Evolutionary conservation across 2,888 invertebrate genomes (phyloP).

Genomic region (Dryobotodes eremita): DNA sequence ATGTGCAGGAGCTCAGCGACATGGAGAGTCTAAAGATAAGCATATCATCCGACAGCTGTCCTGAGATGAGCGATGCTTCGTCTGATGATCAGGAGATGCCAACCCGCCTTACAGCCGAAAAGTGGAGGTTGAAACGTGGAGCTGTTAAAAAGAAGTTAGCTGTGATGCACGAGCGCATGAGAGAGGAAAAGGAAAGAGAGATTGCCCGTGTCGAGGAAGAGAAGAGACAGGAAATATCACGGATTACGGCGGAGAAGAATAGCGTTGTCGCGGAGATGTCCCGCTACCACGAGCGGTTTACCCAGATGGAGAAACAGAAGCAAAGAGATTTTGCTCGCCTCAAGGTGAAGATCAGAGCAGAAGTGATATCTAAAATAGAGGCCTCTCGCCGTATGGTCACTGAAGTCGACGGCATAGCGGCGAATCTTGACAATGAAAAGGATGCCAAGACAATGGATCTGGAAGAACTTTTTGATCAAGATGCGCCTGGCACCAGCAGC

Average conservation of each 20-base stretch:
- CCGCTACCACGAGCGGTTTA: background rate
- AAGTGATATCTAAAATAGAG: slow-evolving; percentile 1
- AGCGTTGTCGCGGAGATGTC: background rate
- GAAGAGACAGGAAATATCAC: background rate
- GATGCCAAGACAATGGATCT: slow-evolving; percentile 26
- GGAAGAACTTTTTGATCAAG: background rate
- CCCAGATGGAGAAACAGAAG: background rate
- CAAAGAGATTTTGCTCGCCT: background rate
- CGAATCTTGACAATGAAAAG: slow-evolving; percentile 15
- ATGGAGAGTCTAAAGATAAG: background rate
- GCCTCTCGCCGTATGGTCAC: background rate
- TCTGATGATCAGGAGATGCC: background rate
- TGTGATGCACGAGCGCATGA: background rate
- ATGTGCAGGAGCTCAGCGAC: background rate
- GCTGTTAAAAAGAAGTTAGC: slow-evolving; percentile 4
- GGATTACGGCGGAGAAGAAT: background rate
- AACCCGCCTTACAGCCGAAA: background rate
- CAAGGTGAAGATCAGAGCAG: background rate
- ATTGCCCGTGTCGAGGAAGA: background rate
- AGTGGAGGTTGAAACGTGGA: background rate
- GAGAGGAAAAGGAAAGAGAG: slow-evolving; percentile 10
- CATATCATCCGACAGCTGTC: background rate
- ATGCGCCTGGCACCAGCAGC: slow-evolving; percentile 16
- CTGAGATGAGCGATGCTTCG: background rate
- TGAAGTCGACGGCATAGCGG: slow-evolving; percentile 38